phyloP scores from a whole-genome alignment of 2,888 invertebrate genomes.

The Sesamia inferens region DNA sequence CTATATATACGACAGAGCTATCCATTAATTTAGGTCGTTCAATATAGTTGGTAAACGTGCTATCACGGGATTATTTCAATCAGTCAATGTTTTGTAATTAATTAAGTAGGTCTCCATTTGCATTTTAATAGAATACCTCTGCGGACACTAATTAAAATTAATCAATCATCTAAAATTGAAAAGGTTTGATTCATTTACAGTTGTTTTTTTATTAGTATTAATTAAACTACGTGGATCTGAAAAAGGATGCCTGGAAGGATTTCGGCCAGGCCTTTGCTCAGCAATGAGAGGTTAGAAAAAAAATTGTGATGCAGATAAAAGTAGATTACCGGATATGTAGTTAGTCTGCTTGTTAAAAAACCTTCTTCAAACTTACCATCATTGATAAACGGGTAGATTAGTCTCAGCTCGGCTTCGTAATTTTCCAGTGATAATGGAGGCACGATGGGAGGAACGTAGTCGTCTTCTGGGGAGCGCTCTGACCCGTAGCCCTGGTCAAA shows the following conservation, averaged over 20 bases:
- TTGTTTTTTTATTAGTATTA: background rate
- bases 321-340: no score
- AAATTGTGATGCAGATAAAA: no score
- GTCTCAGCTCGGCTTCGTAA: slow-evolving; percentile 90
- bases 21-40: slow-evolving; percentile 39
- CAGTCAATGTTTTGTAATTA: slow-evolving; percentile 19
- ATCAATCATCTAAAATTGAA: background rate
- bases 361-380: slow-evolving; percentile 88
- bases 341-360: background rate
- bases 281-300: background rate
- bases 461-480: slow-evolving; percentile 94
- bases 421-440: slow-evolving; percentile 88
- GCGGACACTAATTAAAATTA: background rate
- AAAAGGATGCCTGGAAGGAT: background rate
- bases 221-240: background rate
- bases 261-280: background rate
- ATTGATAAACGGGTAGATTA: slow-evolving; percentile 92
- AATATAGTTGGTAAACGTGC: slow-evolving; percentile 21
- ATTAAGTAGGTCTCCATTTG: slow-evolving; percentile 10
- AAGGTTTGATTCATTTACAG: background rate
- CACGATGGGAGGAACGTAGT: slow-evolving; percentile 92
- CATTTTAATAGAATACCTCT: background rate
- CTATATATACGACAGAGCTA: background rate
- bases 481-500: slow-evolving; percentile 94
- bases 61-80: slow-evolving; percentile 24